A percentile compares a stretch with the other conserved stretches of the same genome.
Evolutionary conservation across 2,797 vertebrate species (phyloP).

Genomic region (Streptopelia turtur): DNA sequence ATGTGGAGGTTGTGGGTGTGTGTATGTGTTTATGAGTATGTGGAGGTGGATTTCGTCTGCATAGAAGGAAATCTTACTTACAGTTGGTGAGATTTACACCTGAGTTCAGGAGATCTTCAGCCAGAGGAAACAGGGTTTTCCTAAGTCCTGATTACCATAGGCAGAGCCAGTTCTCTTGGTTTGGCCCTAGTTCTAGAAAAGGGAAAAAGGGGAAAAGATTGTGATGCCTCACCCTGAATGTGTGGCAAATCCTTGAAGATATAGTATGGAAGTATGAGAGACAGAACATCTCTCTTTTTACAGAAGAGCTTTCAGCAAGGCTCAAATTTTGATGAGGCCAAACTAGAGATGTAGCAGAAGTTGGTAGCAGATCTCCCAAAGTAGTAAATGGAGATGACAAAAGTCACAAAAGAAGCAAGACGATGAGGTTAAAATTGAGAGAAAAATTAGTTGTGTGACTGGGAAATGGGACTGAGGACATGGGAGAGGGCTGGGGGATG

Average conservation of each 20-base stretch:
- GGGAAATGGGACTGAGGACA: background rate
- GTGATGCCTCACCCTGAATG: background rate
- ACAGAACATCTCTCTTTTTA: background rate
- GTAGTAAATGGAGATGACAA: background rate
- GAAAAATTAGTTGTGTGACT: background rate
- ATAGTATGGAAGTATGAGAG: background rate
- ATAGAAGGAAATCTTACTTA: background rate
- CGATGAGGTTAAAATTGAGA: background rate
- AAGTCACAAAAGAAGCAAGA: background rate
- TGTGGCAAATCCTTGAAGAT: background rate
- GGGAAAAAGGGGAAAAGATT: background rate
- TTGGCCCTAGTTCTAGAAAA: background rate
- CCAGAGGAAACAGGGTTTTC: background rate
- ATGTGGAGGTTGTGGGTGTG: accelerated
- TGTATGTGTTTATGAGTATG: background rate
- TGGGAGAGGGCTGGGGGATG: background rate
- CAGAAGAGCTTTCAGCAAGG: background rate
- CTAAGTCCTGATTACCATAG: background rate
- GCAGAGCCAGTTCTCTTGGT: background rate
- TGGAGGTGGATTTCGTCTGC: background rate
- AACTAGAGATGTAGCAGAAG: background rate
- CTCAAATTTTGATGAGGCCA: background rate
- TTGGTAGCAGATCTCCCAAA: background rate
- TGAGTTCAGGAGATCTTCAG: background rate
- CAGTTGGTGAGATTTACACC: background rate